A percentile compares a stretch with the other conserved stretches of the same genome.
These are phyloP conservation scores for Larimichthys crocea DNA, from an alignment of 2,113 vertebrate species.

Conservation along the genomic window DNA sequence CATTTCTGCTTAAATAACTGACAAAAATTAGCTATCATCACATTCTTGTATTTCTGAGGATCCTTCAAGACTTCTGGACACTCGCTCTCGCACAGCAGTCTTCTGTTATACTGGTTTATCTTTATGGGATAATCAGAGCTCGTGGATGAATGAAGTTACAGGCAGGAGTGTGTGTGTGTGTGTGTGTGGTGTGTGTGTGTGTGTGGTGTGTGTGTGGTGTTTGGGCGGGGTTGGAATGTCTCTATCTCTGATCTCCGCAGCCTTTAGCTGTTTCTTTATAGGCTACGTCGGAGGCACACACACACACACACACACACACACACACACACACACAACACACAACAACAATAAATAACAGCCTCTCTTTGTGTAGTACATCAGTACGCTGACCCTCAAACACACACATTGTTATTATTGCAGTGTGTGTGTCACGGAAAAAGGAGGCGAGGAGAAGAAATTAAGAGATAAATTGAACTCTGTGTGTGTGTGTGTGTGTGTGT, in stretches of 20 bases:
- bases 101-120: too few species aligned
- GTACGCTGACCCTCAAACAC: constrained; percentile 9
- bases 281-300: constrained; percentile 33
- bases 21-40: too few species aligned
- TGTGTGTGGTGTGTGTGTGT: constrained; percentile 49
- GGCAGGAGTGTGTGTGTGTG: constrained; percentile 20
- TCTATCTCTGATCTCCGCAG: constrained; percentile 70
- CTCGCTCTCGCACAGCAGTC: too few species aligned
- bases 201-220: too few species aligned
- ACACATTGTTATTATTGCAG: constrained; percentile 3
- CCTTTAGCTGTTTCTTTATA: constrained; percentile 64
- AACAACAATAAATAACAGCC: constrained; percentile 27
- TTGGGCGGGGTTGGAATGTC: constrained; percentile 62
- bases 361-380: constrained; percentile 10
- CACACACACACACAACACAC: background rate
- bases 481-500: constrained; percentile 13
- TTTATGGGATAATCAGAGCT: too few species aligned
- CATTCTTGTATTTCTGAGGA: too few species aligned
- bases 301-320: constrained; percentile 12
- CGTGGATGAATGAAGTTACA: constrained; percentile 1
- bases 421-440: background rate
- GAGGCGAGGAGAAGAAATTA: background rate
- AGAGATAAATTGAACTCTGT: background rate
- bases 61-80: too few species aligned
- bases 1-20: too few species aligned